Evolutionary conservation across 2,797 vertebrate genomes (phyloP), one percentile per base, ranked within the genome.

Genomic region (Arnoldichthys spilopterus): DNA sequence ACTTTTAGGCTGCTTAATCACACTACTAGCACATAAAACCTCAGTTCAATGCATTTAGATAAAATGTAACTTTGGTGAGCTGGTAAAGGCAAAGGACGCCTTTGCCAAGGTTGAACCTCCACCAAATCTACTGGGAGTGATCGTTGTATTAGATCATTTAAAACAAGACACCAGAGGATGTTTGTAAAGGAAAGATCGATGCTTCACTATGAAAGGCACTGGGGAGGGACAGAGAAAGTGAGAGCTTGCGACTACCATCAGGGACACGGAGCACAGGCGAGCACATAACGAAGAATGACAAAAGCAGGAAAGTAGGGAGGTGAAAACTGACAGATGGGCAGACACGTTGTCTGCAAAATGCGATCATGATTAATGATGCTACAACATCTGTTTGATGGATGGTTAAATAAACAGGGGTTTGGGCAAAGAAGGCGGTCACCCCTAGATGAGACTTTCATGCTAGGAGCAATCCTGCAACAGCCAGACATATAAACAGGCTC

Each of bases 111-210:
- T n/a, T n/a, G n/a, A n/a, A n/a, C n/a, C n/a, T n/a, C n/a, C n/a
- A n/a, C n/a, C n/a, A n/a, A n/a, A n/a, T n/a, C n/a, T n/a, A n/a
- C 24, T 30, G 5, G 54, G 62, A 67, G 24, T 20, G 22, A 53
- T 40, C 30, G 32, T 77, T 69, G 13, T 47, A 4, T 45, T 20
- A 45, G 20, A 40, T 34, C 58, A 71, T 59, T 37, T 45, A 56
- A 62, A 67, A 51, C 47, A 54, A 28, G 32, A 43, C 45, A 56
- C 51, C 20, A 70, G 53, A 37, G 45, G 56, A 15, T 24, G 37
- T 70, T 15, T 40, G 22, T 30, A 37, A 71, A 70, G 40, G 5
- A 69, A 76, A 53, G 70, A 71, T 74, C 22, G 20, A 77, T 59
- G 64, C n/a, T 28, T 58, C 63, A 7, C 4, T 69, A 74, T 76